A percentile compares a stretch with the other conserved stretches of the same genome.
phyloP scores from a whole-genome alignment of 1,140 invertebrate genomes.

The Rhagoletis pomonella region DNA sequence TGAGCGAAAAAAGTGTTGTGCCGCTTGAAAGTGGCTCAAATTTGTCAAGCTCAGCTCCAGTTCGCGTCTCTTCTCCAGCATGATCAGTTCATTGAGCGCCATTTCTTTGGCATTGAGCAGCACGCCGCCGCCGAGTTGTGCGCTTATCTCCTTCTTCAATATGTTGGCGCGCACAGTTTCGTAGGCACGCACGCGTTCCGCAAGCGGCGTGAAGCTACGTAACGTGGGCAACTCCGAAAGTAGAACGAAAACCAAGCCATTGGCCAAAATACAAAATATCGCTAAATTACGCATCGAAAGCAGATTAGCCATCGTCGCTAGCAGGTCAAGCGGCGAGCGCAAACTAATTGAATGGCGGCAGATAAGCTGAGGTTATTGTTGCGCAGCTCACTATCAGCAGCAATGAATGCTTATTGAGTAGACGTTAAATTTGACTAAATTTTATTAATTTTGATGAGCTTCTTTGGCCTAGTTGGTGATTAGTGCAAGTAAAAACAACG shows the following conservation, averaged over 20 bases:
- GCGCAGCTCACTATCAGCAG: not conserved
- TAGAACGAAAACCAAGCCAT: not conserved
- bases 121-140: conserved; percentile 58
- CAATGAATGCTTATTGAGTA: no score
- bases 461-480: no score
- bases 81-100: conserved; percentile 61
- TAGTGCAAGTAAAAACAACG: no score
- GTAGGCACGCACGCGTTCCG: conserved; percentile 28
- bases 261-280: not conserved
- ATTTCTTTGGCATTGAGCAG: conserved; percentile 58
- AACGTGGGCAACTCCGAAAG: not conserved
- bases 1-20: conserved; percentile 79
- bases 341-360: not conserved
- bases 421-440: no score
- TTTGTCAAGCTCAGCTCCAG: conserved; percentile 76
- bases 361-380: not conserved
- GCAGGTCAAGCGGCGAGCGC: not conserved
- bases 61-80: conserved; percentile 72
- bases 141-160: conserved; percentile 53
- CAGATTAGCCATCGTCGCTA: not conserved
- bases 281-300: not conserved
- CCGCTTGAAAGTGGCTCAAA: conserved; percentile 77
- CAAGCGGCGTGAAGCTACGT: not conserved
- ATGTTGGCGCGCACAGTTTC: conserved; percentile 43
- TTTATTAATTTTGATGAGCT: no score